These are phyloP conservation scores for Calliopum simillimum DNA, from an alignment of 2,888 invertebrate genomes.

Conservation along the genomic window DNA sequence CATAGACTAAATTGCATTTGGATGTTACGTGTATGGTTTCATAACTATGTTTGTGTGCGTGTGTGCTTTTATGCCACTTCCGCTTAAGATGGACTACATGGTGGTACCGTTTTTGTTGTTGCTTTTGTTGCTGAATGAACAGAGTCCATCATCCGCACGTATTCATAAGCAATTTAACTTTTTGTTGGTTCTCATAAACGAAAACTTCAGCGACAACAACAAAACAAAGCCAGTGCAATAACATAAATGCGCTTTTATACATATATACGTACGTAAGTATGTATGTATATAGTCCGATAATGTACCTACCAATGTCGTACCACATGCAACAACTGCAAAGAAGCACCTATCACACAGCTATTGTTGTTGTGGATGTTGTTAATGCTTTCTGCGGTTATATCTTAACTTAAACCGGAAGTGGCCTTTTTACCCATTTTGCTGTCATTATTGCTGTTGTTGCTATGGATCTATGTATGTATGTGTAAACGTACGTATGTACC, in stretches of 20 bases:
- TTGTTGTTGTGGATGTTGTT: conserved; percentile 20
- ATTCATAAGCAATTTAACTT: conserved; percentile 40
- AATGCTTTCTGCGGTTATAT: conserved; percentile 29
- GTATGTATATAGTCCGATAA: conserved; percentile 29
- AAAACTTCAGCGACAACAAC: conserved; percentile 45
- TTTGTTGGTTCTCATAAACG: conserved; percentile 23
- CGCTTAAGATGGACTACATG: conserved; percentile 42
- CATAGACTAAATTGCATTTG: conserved; percentile 45
- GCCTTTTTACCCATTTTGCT: conserved; percentile 10
- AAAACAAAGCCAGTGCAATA: conserved; percentile 30
- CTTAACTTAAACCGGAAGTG: conserved; percentile 24
- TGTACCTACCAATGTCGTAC: conserved; percentile 16
- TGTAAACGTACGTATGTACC: not conserved
- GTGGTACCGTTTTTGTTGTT: conserved; percentile 27
- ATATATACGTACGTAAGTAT: too few relatives aligned
- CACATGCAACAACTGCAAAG: conserved; percentile 16
- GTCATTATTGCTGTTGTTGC: conserved; percentile 2
- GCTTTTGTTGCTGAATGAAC: conserved; percentile 1
- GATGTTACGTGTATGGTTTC: not conserved
- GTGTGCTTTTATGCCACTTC: conserved; percentile 8
- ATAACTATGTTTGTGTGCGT: not conserved
- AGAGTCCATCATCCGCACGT: conserved; percentile 30
- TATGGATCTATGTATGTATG: not conserved
- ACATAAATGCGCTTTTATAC: conserved; percentile 34
- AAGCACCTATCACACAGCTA: not conserved